Conservation (phyloP, 2,797 vertebrate species). For the Simalia tracyae region DNA sequence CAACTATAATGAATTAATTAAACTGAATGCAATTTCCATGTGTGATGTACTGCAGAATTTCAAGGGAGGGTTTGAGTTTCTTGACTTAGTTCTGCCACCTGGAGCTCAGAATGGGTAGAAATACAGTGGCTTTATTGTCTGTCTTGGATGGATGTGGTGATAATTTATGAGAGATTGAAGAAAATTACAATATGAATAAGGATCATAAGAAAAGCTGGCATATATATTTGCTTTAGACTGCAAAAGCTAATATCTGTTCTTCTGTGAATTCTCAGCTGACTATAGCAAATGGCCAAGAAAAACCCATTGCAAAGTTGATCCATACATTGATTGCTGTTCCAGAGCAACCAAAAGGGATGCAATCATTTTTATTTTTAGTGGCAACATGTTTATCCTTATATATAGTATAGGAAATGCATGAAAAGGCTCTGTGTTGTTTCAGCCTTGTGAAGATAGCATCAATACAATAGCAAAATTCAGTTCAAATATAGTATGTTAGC, state of each 20-base stretch:
- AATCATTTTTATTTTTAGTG: neutral
- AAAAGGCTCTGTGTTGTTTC: neutral
- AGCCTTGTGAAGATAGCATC: slow-evolving; percentile 25
- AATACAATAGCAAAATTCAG: neutral
- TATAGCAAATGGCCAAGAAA: slow-evolving; percentile 4
- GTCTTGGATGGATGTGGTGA: neutral
- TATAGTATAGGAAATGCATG: neutral
- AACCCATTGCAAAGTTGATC: slow-evolving; percentile 15
- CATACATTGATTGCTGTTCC: neutral
- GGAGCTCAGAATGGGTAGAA: slow-evolving; percentile 65
- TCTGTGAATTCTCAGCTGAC: accelerated
- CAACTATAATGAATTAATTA: neutral
- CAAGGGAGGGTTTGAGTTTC: neutral
- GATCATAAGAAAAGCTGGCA: neutral
- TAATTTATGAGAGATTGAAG: neutral
- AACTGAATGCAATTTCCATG: slow-evolving; percentile 35
- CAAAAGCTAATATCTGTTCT: neutral
- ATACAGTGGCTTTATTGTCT: accelerated
- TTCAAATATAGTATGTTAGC: neutral
- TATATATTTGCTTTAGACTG: neutral
- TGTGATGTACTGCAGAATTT: slow-evolving; percentile 8
- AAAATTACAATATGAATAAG: neutral
- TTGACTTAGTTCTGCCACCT: slow-evolving; percentile 73
- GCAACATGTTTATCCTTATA: neutral
- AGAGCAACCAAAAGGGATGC: neutral